phyloP scores from a whole-genome alignment of 1,140 invertebrate genomes.

The Epicauta chinensis region DNA sequence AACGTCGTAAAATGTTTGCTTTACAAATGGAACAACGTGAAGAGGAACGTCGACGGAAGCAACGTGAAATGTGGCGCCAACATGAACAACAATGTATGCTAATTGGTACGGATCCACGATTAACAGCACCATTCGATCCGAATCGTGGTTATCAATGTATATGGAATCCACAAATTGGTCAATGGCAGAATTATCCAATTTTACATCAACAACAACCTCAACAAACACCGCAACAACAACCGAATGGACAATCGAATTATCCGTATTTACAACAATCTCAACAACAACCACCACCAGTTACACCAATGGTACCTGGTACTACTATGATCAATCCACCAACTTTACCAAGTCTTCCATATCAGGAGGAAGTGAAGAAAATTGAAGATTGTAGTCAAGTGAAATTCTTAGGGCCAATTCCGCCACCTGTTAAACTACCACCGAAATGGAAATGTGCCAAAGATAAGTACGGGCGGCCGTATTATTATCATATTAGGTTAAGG shows the following conservation, averaged over 20 bases:
- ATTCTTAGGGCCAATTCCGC: slow-evolving; percentile 42
- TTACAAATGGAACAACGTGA: slow-evolving; percentile 65
- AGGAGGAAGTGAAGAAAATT: slow-evolving; percentile 16
- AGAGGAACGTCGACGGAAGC: slow-evolving; percentile 53
- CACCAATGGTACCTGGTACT: slow-evolving; percentile 14
- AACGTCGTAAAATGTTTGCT: slow-evolving; percentile 70
- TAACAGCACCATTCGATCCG: slow-evolving; percentile 50
- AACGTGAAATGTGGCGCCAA: slow-evolving; percentile 56
- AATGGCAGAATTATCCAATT: slow-evolving; percentile 54
- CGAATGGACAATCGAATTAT: neutral
- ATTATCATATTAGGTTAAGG: slow-evolving; percentile 80
- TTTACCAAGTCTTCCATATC: slow-evolving; percentile 19
- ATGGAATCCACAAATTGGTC: slow-evolving; percentile 53
- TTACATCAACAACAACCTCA: slow-evolving; percentile 23
- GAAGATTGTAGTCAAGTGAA: slow-evolving; percentile 25
- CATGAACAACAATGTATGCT: slow-evolving; percentile 56
- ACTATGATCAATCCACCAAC: slow-evolving; percentile 21
- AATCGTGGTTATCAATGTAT: slow-evolving; percentile 51
- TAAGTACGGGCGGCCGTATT: slow-evolving; percentile 76
- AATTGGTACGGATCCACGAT: slow-evolving; percentile 53
- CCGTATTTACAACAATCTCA: slow-evolving; percentile 7
- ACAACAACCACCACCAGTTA: neutral
- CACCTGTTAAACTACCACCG: slow-evolving; percentile 65
- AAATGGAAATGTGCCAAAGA: slow-evolving; percentile 83
- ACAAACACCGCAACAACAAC: neutral